A percentile compares a stretch with the other conserved stretches of the same genome.
Evolutionary conservation across 1,140 invertebrate genomes (phyloP).

Genomic region (Dendrolimus punctatus): DNA sequence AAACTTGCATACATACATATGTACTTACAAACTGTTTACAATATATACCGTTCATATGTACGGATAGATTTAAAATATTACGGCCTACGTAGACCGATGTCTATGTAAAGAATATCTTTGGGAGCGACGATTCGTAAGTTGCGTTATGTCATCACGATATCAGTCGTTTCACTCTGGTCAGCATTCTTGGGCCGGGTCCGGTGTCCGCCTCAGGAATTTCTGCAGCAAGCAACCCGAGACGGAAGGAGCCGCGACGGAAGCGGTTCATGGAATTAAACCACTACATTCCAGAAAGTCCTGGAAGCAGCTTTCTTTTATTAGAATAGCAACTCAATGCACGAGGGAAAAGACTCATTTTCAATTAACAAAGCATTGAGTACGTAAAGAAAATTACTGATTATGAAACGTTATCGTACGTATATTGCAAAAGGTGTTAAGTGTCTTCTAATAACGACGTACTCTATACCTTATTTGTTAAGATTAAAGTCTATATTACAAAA

Average conservation of each 20-base stretch:
- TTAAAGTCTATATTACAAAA: conserved; percentile 4
- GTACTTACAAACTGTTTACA: no score
- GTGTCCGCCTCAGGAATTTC: conserved; percentile 58
- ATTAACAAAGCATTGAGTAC: neutral
- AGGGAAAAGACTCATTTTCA: conserved; percentile 9
- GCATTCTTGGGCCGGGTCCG: conserved; percentile 54
- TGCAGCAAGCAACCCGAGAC: conserved; percentile 63
- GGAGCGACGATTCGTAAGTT: conserved; percentile 24
- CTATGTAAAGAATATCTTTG: conserved; percentile 35
- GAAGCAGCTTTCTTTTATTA: conserved; percentile 3
- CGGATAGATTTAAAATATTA: no score
- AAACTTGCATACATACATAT: no score
- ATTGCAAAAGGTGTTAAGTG: no score
- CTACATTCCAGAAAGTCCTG: conserved; percentile 18
- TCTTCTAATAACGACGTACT: no score
- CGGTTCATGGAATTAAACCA: conserved; percentile 49
- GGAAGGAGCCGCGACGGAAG: conserved; percentile 67
- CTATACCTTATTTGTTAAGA: no score
- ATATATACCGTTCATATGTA: no score
- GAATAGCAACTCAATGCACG: conserved; percentile 13
- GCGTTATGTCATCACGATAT: conserved; percentile 57
- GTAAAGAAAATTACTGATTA: conserved; percentile 5
- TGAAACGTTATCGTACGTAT: conserved; percentile 13
- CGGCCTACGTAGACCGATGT: no score
- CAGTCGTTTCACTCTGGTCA: conserved; percentile 42